phyloP scores from a whole-genome alignment of 2,888 invertebrate genomes.

The Melanchra persicariae region DNA sequence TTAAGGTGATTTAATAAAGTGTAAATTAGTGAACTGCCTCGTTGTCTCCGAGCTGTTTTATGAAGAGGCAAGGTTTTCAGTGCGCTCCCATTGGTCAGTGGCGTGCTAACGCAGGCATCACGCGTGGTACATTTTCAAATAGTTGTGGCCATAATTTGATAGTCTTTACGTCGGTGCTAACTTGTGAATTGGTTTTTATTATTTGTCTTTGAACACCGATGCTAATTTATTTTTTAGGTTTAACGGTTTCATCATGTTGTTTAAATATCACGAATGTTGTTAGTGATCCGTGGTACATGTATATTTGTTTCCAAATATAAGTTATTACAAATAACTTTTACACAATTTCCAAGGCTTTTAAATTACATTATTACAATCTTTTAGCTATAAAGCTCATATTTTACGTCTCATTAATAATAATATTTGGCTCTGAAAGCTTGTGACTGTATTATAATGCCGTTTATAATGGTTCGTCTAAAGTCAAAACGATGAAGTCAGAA shows the following conservation, averaged over 20 bases:
- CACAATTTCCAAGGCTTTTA: conserved; percentile 69
- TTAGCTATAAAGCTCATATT: conserved; percentile 53
- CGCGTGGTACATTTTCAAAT: conserved; percentile 88
- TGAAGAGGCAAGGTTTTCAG: conserved; percentile 82
- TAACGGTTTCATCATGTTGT: conserved; percentile 88
- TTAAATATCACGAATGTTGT: conserved; percentile 83
- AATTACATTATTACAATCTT: conserved; percentile 55
- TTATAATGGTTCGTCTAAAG: conserved; percentile 67
- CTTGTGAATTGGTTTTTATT: conserved; percentile 87
- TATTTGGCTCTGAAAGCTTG: conserved; percentile 27
- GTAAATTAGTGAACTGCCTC: conserved; percentile 68
- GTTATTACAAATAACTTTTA: conserved; percentile 68
- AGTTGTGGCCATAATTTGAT: conserved; percentile 86
- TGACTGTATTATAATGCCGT: conserved; percentile 58
- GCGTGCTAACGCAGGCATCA: conserved; percentile 86
- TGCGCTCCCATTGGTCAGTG: conserved; percentile 80
- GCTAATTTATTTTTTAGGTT: conserved; percentile 88
- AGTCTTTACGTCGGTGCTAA: conserved; percentile 84
- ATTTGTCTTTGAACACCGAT: conserved; percentile 85
- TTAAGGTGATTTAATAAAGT: conserved; percentile 73
- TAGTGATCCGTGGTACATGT: conserved; percentile 69
- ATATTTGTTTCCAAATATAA: conserved; percentile 70
- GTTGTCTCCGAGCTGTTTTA: conserved; percentile 74
- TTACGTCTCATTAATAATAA: conserved; percentile 39
- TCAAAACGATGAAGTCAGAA: conserved; percentile 71